A percentile compares a stretch with the other conserved stretches of the same genome.
phyloP scores from a whole-genome alignment of 2,797 vertebrate genomes.

The Rhodeus uyekii region DNA sequence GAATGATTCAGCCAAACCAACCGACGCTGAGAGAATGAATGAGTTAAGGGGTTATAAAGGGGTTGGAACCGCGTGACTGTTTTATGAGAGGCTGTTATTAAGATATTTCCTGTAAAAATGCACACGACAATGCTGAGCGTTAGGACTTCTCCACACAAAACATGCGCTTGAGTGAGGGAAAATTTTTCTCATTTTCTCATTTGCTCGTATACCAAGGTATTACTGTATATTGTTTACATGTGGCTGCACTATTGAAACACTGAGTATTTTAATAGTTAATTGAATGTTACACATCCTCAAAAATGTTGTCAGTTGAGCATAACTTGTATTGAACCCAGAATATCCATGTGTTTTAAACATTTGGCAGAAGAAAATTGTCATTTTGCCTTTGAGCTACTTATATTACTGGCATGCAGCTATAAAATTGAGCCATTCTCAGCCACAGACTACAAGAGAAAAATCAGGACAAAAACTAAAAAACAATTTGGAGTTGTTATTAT shows the following conservation, averaged over 20 bases:
- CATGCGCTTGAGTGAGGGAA: too few species aligned
- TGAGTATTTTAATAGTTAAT: not conserved
- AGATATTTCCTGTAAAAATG: too few species aligned
- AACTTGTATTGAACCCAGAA: not conserved
- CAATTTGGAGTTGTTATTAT: not conserved
- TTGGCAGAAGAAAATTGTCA: not conserved
- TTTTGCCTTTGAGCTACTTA: not conserved
- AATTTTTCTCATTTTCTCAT: too few species aligned
- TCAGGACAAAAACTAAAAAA: not conserved
- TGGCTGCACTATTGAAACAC: not conserved
- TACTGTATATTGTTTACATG: not conserved
- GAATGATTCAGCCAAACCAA: too few species aligned
- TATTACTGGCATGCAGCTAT: not conserved
- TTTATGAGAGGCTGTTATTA: too few species aligned
- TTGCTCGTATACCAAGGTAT: too few species aligned
- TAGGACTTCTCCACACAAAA: too few species aligned
- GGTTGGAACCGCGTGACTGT: too few species aligned
- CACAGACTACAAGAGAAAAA: not conserved
- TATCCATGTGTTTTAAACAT: not conserved
- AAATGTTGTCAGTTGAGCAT: not conserved
- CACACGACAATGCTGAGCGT: too few species aligned
- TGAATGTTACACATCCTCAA: too few species aligned
- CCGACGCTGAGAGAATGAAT: too few species aligned
- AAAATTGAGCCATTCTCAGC: not conserved
- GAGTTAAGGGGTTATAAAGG: too few species aligned